phyloP scores from a whole-genome alignment of 2,888 invertebrate genomes.

The Caenorhabditis plicata region DNA sequence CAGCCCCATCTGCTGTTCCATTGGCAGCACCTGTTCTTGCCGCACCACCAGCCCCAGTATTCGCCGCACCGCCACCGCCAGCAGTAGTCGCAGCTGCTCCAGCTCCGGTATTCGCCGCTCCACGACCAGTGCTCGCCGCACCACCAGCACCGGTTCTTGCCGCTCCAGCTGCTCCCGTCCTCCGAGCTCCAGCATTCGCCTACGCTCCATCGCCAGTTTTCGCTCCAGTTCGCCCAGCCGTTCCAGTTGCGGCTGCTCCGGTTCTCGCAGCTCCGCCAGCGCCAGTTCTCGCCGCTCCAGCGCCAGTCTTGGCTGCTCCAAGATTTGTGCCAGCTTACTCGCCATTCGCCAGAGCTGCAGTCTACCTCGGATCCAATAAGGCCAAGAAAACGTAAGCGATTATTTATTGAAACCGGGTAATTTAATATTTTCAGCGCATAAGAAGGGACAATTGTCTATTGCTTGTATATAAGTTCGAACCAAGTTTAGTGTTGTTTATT shows the following conservation, averaged over 20 bases:
- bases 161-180: slow-evolving; percentile 16
- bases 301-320: slow-evolving; percentile 32
- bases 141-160: slow-evolving; percentile 16
- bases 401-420: too few species aligned
- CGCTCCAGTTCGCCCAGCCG: slow-evolving; percentile 35
- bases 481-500: too few species aligned
- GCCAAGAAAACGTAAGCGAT: slow-evolving; percentile 37
- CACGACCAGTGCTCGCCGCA: slow-evolving; percentile 18
- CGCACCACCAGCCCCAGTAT: too few species aligned
- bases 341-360: slow-evolving; percentile 41
- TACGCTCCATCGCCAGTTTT: slow-evolving; percentile 27
- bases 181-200: slow-evolving; percentile 26
- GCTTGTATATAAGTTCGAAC: too few species aligned
- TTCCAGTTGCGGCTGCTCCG: slow-evolving; percentile 17
- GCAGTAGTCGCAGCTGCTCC: too few species aligned
- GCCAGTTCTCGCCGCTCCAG: slow-evolving; percentile 23
- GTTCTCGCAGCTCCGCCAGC: too few species aligned
- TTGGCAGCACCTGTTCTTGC: too few species aligned
- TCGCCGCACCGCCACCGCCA: too few species aligned
- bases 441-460: too few species aligned
- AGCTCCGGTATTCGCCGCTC: slow-evolving; percentile 5
- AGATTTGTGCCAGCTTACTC: slow-evolving; percentile 43
- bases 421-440: too few species aligned
- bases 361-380: slow-evolving; percentile 48
- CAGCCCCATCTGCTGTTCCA: slow-evolving; percentile 33